A percentile compares a stretch with the other conserved stretches of the same genome.
These are phyloP conservation scores for Ceraclea dissimilis DNA, from an alignment of 2,888 invertebrate species.

Conservation along the genomic window DNA sequence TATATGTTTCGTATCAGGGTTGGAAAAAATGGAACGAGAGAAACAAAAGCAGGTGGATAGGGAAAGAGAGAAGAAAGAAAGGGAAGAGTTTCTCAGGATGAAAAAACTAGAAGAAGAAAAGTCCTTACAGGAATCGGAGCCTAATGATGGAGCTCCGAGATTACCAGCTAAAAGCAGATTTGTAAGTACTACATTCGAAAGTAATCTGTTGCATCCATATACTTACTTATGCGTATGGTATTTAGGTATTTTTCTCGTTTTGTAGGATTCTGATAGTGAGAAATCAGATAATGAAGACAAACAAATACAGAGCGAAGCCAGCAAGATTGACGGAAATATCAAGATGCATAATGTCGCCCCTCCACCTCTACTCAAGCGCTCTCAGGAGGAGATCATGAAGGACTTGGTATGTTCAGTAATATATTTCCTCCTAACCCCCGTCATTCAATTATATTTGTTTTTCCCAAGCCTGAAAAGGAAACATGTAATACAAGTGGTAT, in stretches of 20 bases:
- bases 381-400: slow-evolving; percentile 56
- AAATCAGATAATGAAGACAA: slow-evolving; percentile 35
- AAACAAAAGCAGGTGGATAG: slow-evolving; percentile 81
- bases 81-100: slow-evolving; percentile 51
- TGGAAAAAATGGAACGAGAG: slow-evolving; percentile 96
- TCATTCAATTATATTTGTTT: too few species aligned
- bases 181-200: slow-evolving; percentile 44
- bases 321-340: slow-evolving; percentile 19
- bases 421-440: slow-evolving; percentile 1
- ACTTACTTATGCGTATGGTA: background rate
- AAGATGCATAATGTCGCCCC: slow-evolving; percentile 16
- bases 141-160: slow-evolving; percentile 36
- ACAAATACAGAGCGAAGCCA: slow-evolving; percentile 29
- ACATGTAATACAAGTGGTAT: too few species aligned
- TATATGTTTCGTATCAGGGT: slow-evolving; percentile 52
- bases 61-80: slow-evolving; percentile 58
- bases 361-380: slow-evolving; percentile 38
- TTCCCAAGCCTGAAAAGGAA: too few species aligned
- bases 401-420: slow-evolving; percentile 51
- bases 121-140: slow-evolving; percentile 34
- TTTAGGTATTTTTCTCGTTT: background rate
- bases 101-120: slow-evolving; percentile 48
- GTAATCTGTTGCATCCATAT: background rate
- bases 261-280: slow-evolving; percentile 47
- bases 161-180: slow-evolving; percentile 53